Base-by-base conservation (phyloP, 1,140 invertebrate species). In the Contarinia nasturtii region DNA sequence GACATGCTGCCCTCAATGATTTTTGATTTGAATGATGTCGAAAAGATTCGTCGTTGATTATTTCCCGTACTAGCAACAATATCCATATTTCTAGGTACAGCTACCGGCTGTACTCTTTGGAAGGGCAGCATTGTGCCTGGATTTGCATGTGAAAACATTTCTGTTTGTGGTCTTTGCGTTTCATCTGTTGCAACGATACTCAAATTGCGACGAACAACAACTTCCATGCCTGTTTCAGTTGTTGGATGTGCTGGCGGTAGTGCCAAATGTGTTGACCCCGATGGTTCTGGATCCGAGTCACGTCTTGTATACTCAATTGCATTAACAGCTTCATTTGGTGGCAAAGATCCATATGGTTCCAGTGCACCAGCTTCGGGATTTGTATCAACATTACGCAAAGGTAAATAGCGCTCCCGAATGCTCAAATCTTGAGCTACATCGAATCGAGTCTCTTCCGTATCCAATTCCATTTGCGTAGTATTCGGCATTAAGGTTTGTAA, bases 381-480 rank as follows among this genome's bases (percentile, higher is more conserved):
- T 43, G 41, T 5, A 11, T 61, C 58, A 45, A 52, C 54, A 50
- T 53, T 58, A 0, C 58, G 51, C 2, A 63, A 52, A 0, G 61
- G 58, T 7, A 63, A 55, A 7, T 57, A 54, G 14, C 56, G 58
- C 44, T 63, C 61, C 1, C 59, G 56, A 0, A 64, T 56, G 1
- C 60, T 61, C 0, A 63, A 51, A 54, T 65, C 63, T 10, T 61
- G 58, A 0, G 64, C 61, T 15, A 69, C 47, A 0, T 64, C 65
- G 2, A 64, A 61, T 46, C 3, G 52, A 22, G 5, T 53, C 53
- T 17, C 46, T 44, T 45, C 22, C 38, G 12, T 40, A 7, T 15
- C n/a, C n/a, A 40, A 15, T 27, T 27, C 27, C 27, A 27, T 27
- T 27, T 27, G 27, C 10, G 27, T 10, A 27, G 4, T 34, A 33